phyloP scores from a whole-genome alignment of 1,140 invertebrate species.

The Ceratosolen solmsi region DNA sequence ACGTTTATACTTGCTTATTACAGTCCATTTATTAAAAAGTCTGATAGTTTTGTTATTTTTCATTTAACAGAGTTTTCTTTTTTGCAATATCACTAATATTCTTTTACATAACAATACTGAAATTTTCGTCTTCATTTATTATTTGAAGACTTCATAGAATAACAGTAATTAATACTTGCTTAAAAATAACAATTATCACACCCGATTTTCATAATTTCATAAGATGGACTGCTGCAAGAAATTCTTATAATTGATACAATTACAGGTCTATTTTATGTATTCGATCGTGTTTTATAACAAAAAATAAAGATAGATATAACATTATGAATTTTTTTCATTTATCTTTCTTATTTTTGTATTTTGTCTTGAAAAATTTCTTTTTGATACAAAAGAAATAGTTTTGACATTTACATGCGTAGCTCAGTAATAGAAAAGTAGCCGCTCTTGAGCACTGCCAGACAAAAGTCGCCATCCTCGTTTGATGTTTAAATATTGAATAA shows the following conservation, averaged over 20 bases:
- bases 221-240: slow-evolving; percentile 32
- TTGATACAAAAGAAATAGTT: slow-evolving; percentile 47
- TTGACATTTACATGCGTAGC: slow-evolving; percentile 47
- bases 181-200: slow-evolving; percentile 25
- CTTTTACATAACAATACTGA: slow-evolving; percentile 14
- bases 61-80: slow-evolving; percentile 42
- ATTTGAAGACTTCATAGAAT: slow-evolving; percentile 21
- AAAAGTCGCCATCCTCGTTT: slow-evolving; percentile 90
- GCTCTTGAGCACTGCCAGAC: slow-evolving; percentile 88
- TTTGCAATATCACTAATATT: slow-evolving; percentile 49
- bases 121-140: slow-evolving; percentile 27
- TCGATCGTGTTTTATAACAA: slow-evolving; percentile 41
- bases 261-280: slow-evolving; percentile 40
- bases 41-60: slow-evolving; percentile 55
- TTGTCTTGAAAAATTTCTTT: slow-evolving; percentile 33
- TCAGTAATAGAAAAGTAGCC: slow-evolving; percentile 90
- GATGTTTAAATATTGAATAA: slow-evolving; percentile 91
- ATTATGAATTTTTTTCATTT: slow-evolving; percentile 31
- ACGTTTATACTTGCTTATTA: slow-evolving; percentile 59
- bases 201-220: slow-evolving; percentile 4
- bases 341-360: slow-evolving; percentile 31
- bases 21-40: slow-evolving; percentile 63
- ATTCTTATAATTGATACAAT: slow-evolving; percentile 47
- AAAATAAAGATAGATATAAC: slow-evolving; percentile 36
- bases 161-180: slow-evolving; percentile 40